These are phyloP conservation scores for Zaprionus bogoriensis DNA, from an alignment of 2,888 invertebrate genomes.

Conservation along the genomic window DNA sequence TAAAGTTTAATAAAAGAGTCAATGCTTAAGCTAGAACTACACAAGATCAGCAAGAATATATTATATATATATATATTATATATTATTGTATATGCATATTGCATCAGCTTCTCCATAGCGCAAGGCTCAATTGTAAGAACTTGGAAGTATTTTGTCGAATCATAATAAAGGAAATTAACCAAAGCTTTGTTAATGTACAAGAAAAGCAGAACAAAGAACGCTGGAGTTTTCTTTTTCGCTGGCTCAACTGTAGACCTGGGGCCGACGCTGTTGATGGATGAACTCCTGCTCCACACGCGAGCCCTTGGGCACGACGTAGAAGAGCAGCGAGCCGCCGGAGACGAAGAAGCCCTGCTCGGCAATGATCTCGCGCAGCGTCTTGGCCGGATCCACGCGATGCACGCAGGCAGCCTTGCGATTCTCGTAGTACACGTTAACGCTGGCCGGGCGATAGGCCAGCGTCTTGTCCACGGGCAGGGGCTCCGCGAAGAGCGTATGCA, in stretches of 20 bases:
- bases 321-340: slow-evolving; percentile 79
- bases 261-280: slow-evolving; percentile 71
- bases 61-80: too few species aligned
- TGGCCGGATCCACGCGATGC: slow-evolving; percentile 84
- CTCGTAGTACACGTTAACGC: slow-evolving; percentile 89
- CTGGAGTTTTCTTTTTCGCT: slow-evolving; percentile 9
- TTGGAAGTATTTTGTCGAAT: slow-evolving; percentile 29
- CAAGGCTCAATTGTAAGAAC: slow-evolving; percentile 69
- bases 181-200: slow-evolving; percentile 55
- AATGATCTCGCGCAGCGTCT: slow-evolving; percentile 86
- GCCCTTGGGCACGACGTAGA: slow-evolving; percentile 80
- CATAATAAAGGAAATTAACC: slow-evolving; percentile 32
- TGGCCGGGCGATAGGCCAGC: slow-evolving; percentile 85
- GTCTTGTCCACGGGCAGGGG: slow-evolving; percentile 89
- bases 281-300: slow-evolving; percentile 79
- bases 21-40: not conserved
- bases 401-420: slow-evolving; percentile 85
- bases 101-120: slow-evolving; percentile 54
- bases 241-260: slow-evolving; percentile 63
- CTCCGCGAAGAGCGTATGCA: slow-evolving; percentile 88
- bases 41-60: slow-evolving; percentile 19
- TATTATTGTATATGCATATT: slow-evolving; percentile 45
- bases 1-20: too few species aligned
- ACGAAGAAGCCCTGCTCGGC: slow-evolving; percentile 83
- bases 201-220: slow-evolving; percentile 8